phyloP scores from a whole-genome alignment of 2,113 vertebrate genomes.

The Vidua chalybeata region DNA sequence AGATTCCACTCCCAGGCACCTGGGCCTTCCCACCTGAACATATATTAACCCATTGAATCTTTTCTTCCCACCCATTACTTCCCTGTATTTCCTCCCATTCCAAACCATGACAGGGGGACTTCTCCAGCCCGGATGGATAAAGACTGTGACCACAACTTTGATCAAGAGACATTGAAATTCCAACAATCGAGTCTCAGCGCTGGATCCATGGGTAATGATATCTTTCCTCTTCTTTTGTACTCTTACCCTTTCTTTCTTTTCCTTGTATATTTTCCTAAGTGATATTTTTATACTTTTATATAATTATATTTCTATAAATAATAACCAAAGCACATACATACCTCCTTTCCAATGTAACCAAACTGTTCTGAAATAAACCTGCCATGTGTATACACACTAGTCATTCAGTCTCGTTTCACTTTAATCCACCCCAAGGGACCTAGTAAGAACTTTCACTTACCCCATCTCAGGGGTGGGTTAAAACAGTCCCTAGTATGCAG shows the following conservation, averaged over 20 bases:
- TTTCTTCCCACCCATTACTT: background rate
- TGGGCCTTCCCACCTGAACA: background rate
- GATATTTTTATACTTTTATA: background rate
- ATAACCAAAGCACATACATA: background rate
- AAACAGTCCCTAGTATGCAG: background rate
- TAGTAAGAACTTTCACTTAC: background rate
- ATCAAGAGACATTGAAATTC: background rate
- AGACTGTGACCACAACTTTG: background rate
- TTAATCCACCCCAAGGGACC: background rate
- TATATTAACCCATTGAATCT: background rate
- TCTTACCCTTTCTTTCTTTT: background rate
- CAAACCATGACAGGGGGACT: background rate
- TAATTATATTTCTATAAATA: background rate
- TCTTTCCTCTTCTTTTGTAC: background rate
- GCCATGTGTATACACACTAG: background rate
- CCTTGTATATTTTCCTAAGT: background rate
- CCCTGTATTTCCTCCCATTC: background rate
- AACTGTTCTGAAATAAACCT: background rate
- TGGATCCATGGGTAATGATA: accelerated
- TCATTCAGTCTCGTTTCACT: background rate
- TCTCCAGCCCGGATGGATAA: accelerated
- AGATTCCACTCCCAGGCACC: background rate
- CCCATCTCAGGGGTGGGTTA: background rate
- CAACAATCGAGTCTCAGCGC: accelerated
- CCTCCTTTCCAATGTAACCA: background rate